phyloP scores from a whole-genome alignment of 2,113 vertebrate genomes.

The Rhodinocichla rosea region DNA sequence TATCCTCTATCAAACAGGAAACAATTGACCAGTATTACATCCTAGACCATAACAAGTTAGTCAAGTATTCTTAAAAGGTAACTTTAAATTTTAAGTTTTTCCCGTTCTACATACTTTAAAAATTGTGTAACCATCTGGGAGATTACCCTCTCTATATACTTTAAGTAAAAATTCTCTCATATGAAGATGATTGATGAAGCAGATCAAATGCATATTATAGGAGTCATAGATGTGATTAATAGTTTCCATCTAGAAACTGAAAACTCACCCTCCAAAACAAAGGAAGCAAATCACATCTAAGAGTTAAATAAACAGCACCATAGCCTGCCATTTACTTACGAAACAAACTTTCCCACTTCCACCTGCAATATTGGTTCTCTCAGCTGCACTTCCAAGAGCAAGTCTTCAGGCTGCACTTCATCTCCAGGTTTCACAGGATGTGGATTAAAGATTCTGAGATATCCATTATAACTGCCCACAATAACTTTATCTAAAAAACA shows the following conservation, averaged over 20 bases:
- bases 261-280: background rate
- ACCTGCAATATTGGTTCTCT: constrained; percentile 88
- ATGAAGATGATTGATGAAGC: background rate
- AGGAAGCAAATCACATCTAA: background rate
- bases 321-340: constrained; percentile 81
- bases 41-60: background rate
- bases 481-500: constrained; percentile 87
- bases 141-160: background rate
- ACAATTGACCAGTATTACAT: background rate
- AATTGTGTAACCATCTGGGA: background rate
- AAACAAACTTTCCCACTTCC: constrained; percentile 96
- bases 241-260: background rate
- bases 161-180: background rate
- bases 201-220: background rate
- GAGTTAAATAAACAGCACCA: background rate
- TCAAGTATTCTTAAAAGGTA: background rate
- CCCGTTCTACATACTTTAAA: background rate
- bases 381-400: constrained; percentile 90
- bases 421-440: constrained; percentile 79
- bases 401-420: constrained; percentile 74
- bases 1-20: background rate
- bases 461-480: constrained; percentile 93
- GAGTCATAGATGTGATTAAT: background rate
- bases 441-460: constrained; percentile 88
- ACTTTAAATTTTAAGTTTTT: background rate